Evolutionary conservation across 2,888 invertebrate species (phyloP), one percentile per base, ranked within the genome.

Genomic region (Noctua fimbriata): DNA sequence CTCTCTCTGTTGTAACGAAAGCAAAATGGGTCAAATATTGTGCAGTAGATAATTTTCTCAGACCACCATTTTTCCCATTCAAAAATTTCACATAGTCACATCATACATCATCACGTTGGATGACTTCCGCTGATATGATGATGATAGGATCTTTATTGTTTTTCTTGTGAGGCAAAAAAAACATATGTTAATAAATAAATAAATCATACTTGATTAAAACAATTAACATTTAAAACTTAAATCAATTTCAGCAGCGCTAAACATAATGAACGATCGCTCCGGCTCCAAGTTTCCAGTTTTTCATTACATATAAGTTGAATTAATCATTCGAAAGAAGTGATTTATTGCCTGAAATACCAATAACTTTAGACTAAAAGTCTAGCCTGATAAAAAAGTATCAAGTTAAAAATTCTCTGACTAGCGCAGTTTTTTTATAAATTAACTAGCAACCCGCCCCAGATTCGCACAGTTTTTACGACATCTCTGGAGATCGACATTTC

Each of bases 291-390:
- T 63, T n/a, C 24, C 32, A n/a, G 28, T 69, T 69, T 52, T 60
- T 52, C 41, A 44, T 28, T 44, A n/a, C 36, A 65, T 18, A 6
- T 32, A 58, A 28, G 24, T 70, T 5, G n/a, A 71, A 66, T 77
- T 78, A 52, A 78, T 78, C 28, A 63, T 55, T 55, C 6, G 2
- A 72, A 12, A 24, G 4, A 36, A 79, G 16, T 52, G 32, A 67
- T 80, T 60, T 52, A 71, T n/a, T 58, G 49, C 21, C 16, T 79
- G 9, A n/a, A 32, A 6, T 41, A n/a, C 6, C 24, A 9, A 32
- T 75, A 44, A 24, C 21, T 36, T 7, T 18, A 55, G 12, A 7
- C 44, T 24, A 10, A 4, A 24, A 69, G 24, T 47, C 12, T 24
- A 67, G 67, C 16, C 24, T 24, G 2, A 69, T 12, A 6, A 36